These are phyloP conservation scores for Dolichotis patagonum DNA, from an alignment of 2,113 vertebrate species.

Conservation along the genomic window DNA sequence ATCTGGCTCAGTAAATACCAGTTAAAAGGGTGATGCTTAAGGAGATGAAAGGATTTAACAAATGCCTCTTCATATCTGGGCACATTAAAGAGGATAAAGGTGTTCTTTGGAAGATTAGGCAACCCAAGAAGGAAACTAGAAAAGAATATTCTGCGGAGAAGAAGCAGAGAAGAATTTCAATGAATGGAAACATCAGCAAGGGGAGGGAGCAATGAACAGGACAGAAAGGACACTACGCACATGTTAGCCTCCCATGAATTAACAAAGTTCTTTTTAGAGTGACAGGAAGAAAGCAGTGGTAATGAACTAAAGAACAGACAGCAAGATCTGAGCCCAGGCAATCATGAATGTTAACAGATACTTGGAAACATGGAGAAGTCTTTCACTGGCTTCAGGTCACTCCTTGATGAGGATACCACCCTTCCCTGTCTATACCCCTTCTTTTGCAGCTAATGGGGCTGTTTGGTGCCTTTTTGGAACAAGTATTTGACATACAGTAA, in stretches of 20 bases:
- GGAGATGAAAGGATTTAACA: conserved; percentile 74
- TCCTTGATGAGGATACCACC: neutral
- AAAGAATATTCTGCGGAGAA: conserved; percentile 8
- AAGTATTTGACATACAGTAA: neutral
- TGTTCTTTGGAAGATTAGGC: conserved; percentile 61
- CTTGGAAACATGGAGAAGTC: neutral
- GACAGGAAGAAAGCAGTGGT: neutral
- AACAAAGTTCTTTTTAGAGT: neutral
- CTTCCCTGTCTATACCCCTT: neutral
- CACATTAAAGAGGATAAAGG: conserved; percentile 69
- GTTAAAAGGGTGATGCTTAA: conserved; percentile 70
- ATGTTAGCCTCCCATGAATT: neutral
- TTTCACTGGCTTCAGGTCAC: neutral
- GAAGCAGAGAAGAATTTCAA: conserved; percentile 38
- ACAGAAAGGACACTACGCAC: neutral
- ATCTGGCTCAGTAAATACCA: conserved; percentile 64
- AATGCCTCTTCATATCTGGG: conserved; percentile 63
- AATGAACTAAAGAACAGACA: neutral
- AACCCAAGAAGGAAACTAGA: conserved; percentile 18
- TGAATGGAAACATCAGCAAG: neutral
- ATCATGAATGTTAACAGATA: neutral
- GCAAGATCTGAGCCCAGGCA: neutral
- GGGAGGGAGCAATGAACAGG: neutral
- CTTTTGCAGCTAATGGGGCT: neutral
- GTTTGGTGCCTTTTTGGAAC: neutral